These are phyloP conservation scores for Sylvia borin DNA, from an alignment of 2,797 vertebrate species.

Conservation along the genomic window DNA sequence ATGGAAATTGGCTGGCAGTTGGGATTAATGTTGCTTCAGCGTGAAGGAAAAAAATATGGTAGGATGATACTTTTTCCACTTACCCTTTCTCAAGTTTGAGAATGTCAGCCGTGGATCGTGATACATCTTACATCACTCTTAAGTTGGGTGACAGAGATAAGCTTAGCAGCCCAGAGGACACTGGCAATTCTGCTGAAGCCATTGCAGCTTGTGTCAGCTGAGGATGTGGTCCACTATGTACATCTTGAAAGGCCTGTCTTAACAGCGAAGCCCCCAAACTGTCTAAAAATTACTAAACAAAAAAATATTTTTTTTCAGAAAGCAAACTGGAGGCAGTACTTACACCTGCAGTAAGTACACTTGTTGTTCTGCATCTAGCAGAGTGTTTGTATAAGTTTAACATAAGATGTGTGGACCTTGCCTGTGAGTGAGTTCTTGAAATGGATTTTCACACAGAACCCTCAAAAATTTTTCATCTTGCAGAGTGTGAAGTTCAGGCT, in stretches of 20 bases:
- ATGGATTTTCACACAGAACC: not conserved
- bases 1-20: not conserved
- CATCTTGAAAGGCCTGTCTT: not conserved
- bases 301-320: not conserved
- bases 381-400: not conserved
- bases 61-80: not conserved
- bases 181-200: not conserved
- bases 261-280: not conserved
- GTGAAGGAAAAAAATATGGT: not conserved
- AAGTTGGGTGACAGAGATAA: not conserved
- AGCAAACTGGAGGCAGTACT: not conserved
- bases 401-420: not conserved
- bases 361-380: not conserved
- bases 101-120: not conserved
- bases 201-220: not conserved
- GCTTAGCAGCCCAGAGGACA: not conserved
- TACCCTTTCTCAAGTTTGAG: not conserved
- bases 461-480: not conserved
- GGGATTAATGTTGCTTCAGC: conserved; percentile 4
- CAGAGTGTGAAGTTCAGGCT: not conserved
- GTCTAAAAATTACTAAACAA: not conserved
- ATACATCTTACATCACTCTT: not conserved
- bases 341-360: not conserved
- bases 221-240: not conserved
- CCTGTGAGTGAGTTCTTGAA: conserved; percentile 17